A percentile compares a stretch with the other conserved stretches of the same genome.
Conservation (phyloP, 1,140 invertebrate species). For the Plectrocnemia conspersa region DNA sequence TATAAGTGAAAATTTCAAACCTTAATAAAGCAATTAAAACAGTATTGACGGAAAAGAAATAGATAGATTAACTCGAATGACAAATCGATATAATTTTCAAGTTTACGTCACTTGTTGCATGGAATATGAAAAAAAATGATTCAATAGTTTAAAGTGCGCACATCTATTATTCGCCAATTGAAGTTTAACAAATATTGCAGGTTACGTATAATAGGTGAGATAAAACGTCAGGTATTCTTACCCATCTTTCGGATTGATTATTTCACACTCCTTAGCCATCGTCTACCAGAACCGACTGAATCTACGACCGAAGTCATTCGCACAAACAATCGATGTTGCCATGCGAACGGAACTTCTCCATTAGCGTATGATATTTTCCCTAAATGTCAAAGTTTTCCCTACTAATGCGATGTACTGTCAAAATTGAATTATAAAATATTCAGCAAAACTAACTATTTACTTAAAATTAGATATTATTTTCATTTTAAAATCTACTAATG, state of each 20-base stretch:
- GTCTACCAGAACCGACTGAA: background rate
- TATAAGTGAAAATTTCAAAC: too few species aligned
- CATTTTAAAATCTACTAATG: background rate
- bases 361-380: background rate
- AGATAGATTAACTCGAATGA: too few species aligned
- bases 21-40: too few species aligned
- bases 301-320: background rate
- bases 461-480: background rate
- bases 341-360: background rate
- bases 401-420: background rate
- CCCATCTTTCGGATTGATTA: constrained; percentile 24
- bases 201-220: background rate
- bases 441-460: constrained; percentile 4
- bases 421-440: background rate
- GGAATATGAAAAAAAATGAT: too few species aligned
- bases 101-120: too few species aligned
- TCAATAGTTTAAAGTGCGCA: too few species aligned
- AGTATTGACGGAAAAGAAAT: too few species aligned
- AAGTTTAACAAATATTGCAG: too few species aligned
- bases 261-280: constrained; percentile 25
- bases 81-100: too few species aligned
- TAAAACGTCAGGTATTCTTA: background rate
- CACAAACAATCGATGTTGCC: background rate
- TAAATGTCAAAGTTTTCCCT: background rate
- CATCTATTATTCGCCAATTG: too few species aligned